Conservation (phyloP, 2,113 vertebrate genomes). For the Scopus umbretta region DNA sequence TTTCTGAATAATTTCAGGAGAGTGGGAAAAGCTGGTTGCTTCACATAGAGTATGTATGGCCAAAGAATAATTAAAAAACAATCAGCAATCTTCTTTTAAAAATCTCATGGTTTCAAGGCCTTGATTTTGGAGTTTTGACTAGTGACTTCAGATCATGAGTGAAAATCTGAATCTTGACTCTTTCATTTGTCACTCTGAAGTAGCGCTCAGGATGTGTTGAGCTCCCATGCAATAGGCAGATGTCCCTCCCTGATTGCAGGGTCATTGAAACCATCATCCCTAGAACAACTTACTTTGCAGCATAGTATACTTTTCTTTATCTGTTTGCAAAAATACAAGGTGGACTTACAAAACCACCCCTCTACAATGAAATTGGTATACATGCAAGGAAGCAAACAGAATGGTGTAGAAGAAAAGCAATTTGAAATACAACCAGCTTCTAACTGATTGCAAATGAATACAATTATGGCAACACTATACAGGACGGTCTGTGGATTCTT, state of each 20-base stretch:
- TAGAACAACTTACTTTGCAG: neutral
- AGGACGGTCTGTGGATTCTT: neutral
- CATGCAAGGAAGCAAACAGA: neutral
- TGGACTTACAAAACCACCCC: neutral
- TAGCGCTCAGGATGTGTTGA: neutral
- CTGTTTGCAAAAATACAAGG: neutral
- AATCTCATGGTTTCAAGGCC: neutral
- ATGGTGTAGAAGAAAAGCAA: neutral
- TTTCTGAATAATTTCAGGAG: neutral
- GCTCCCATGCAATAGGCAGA: neutral
- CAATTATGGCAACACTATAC: neutral
- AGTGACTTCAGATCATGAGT: neutral
- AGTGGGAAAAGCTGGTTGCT: neutral
- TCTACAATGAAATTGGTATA: neutral
- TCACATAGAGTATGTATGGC: neutral
- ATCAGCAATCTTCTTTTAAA: neutral
- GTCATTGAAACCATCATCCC: neutral
- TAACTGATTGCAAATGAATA: neutral
- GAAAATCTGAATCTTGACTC: neutral
- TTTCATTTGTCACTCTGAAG: neutral
- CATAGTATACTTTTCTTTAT: neutral
- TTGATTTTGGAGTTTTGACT: neutral
- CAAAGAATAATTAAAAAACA: neutral
- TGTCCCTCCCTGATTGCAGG: neutral
- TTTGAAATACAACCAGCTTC: neutral